phyloP scores from a whole-genome alignment of 2,797 vertebrate genomes.

The Crax fasciolata region DNA sequence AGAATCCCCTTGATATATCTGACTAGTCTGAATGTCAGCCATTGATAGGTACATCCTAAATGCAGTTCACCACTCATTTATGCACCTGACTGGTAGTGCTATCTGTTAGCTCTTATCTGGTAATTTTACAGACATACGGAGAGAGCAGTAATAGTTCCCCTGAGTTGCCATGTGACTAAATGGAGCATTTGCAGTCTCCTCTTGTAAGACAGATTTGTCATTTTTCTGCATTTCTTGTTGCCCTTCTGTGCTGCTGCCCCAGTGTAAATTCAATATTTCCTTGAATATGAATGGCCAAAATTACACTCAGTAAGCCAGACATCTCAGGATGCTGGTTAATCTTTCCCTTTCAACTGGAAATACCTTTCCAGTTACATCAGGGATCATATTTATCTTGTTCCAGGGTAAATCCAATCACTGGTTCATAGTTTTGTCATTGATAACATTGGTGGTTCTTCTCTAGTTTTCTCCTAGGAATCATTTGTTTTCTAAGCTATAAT shows the following conservation, averaged over 20 bases:
- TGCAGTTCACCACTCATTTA: neutral
- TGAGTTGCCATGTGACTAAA: neutral
- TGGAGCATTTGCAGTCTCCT: neutral
- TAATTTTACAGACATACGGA: neutral
- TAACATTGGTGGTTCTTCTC: constrained; percentile 5
- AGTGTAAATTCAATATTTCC: neutral
- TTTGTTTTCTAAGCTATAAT: constrained; percentile 17
- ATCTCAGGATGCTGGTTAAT: neutral
- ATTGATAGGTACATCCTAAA: neutral
- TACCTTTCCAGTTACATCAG: constrained; percentile 2
- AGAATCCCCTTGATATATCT: neutral
- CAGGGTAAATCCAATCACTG: neutral
- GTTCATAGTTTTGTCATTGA: constrained; percentile 7
- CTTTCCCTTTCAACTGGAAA: constrained; percentile 15
- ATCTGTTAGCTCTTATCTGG: neutral
- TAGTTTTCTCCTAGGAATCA: neutral
- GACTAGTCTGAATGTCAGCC: neutral
- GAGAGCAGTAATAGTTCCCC: neutral
- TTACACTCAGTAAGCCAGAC: neutral
- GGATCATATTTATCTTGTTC: constrained; percentile 5
- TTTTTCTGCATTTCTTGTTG: neutral
- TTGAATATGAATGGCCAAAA: neutral
- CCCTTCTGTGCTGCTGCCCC: neutral
- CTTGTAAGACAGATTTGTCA: neutral
- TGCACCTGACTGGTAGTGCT: neutral